Evolutionary conservation across 1,140 invertebrate species (phyloP), one percentile per base, ranked within the genome.

Genomic region (Drosophila grimshawi): DNA sequence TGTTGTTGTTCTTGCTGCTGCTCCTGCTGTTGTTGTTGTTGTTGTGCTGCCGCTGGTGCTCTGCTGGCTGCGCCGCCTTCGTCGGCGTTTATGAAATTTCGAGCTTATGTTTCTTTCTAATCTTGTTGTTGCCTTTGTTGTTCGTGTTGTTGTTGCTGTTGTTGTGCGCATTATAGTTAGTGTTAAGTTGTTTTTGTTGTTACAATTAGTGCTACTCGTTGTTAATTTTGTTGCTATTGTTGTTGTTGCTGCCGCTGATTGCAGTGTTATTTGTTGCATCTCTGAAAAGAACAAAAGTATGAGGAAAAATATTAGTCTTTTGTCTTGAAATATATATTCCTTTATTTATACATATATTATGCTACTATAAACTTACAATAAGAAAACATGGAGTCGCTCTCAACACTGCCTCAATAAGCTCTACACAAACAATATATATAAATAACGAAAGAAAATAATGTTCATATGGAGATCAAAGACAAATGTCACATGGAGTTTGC

Each of bases 71-170:
- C 66, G 53, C 43, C 81, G 74, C 77, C 77, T 83, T 53, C 83
- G 83, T 32, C 80, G 76, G 5, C 83, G 65, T 66, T 83, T 88
- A 63, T 86, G 80, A 71, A 88, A 88, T 19, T 78, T 76, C 69
- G 61, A 10, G 30, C 19, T 43, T 8, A 39, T 8, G 37, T 39
- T 39, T 39, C 10, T 43, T n/a, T 43, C 39, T 43, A 43, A 43
- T 4, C 56, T 67, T 60, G 37, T 55, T 30, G 7, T 56, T 37
- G 56, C 11, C 11, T 19, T 43, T 41, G 41, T 52, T 43, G 33
- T 32, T 57, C 6, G 55, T 10, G 6, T 51, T 41, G 32, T 39
- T 48, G 45, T 65, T 49, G 53, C 30, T 57, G 60, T 60, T 66
- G 33, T 45, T 73, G 41, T 64, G 11, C 45, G 43, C 70, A 73